These are phyloP conservation scores for Notodonta dromedarius DNA, from an alignment of 2,888 invertebrate genomes.

Conservation along the genomic window DNA sequence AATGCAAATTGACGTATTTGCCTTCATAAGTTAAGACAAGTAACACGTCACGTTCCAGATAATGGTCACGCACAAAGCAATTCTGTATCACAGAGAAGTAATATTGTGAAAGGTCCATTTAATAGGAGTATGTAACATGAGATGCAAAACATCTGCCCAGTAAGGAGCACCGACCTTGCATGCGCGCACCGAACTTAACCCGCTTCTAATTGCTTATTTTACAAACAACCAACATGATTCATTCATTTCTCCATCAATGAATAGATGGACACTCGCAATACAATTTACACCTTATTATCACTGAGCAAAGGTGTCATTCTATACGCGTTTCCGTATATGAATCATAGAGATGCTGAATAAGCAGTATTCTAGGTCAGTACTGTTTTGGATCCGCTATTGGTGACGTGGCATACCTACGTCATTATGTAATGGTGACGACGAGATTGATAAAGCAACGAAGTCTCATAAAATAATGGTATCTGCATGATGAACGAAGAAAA, in stretches of 20 bases:
- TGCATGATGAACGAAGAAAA: too few relatives aligned
- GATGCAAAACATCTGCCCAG: neutral
- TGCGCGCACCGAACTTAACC: constrained; percentile 7
- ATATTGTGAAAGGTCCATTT: too few relatives aligned
- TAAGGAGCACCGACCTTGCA: constrained; percentile 23
- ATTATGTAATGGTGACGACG: constrained; percentile 16
- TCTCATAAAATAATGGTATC: too few relatives aligned
- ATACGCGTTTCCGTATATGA: constrained; percentile 41
- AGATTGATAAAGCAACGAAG: too few relatives aligned
- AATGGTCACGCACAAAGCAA: too few relatives aligned
- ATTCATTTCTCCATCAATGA: constrained; percentile 59
- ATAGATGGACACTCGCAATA: constrained; percentile 28
- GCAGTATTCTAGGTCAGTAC: constrained; percentile 57
- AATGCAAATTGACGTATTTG: too few relatives aligned
- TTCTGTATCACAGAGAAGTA: too few relatives aligned
- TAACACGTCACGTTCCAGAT: too few relatives aligned
- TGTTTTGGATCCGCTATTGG: constrained; percentile 34
- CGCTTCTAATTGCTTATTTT: constrained; percentile 7
- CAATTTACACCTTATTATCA: constrained; percentile 28
- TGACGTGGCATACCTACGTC: constrained; percentile 19
- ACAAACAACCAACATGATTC: constrained; percentile 49
- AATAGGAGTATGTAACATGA: neutral
- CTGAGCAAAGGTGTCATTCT: neutral
- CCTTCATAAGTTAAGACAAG: too few relatives aligned
- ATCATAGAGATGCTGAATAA: constrained; percentile 50